Base-by-base conservation (phyloP, 2,888 invertebrate species). In the Lymantria dispar region DNA sequence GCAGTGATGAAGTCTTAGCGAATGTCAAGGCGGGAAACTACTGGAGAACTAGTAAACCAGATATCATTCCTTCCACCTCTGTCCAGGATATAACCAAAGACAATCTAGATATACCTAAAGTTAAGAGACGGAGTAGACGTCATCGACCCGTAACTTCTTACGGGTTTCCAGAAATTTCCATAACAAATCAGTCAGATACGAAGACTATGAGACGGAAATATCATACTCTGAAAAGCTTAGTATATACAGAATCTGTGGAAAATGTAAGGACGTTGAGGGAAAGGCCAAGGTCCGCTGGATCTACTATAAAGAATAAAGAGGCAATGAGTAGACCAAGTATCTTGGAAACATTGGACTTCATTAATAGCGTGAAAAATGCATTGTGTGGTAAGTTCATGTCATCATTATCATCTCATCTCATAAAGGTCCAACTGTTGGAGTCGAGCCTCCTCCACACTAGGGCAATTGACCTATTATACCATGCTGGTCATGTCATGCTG, bases 291-390 rank as follows among this genome's bases (percentile, higher is more conserved):
- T 91, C 91, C 54, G 90, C 90, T 13, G 89, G 91, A 31, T 88
- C 88, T 49, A 88, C 91, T 43, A 61, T 91, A 33, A 85, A 84
- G 68, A 79, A 80, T 49, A 87, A 83, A 51, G 86, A 87, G 41
- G 71, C 79, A 0, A 54, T 88, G 58, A 85, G 80, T 59, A 85
- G 89, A 73, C 91, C 92, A 0, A 88, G 78, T 48, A 73, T 92
- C 13, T 54, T 91, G 65, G 92, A 91, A 77, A 90, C 91, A 0
- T 56, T 91, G 69, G 91, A 91, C 46, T 90, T 90, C 59, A 91
- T 91, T 33, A 91, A 88, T 52, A 81, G 89, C 22, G 87, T 90
- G 0, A 90, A 86, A 50, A 78, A 86, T 64, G 86, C 87, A 29
- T 64, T 90, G 10, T 80, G 80, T 68, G 91, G 91, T 90, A 50